These are phyloP conservation scores for Nicator chloris DNA, from an alignment of 2,113 vertebrate species.

Conservation along the genomic window DNA sequence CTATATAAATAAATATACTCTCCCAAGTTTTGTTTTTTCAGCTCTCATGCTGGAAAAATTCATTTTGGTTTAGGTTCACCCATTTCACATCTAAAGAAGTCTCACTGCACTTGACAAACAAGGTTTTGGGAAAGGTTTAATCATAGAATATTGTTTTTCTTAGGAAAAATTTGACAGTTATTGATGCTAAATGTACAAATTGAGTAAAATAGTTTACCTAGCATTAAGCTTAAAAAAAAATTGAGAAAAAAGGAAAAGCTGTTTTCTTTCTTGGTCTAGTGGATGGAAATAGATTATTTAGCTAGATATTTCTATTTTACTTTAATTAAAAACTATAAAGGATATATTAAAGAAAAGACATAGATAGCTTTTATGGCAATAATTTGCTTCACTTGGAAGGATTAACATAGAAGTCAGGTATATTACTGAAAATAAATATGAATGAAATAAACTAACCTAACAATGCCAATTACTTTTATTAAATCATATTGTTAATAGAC, in stretches of 20 bases:
- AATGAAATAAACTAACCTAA: background rate
- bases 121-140: background rate
- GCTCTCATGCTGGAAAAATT: background rate
- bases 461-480: background rate
- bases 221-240: background rate
- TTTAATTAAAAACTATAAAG: background rate
- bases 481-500: background rate
- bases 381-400: background rate
- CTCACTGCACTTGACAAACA: background rate
- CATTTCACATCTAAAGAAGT: background rate
- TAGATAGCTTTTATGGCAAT: background rate
- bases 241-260: rapidly evolving
- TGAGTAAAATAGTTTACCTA: background rate
- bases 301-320: background rate
- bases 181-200: background rate
- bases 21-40: background rate
- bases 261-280: background rate
- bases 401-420: background rate
- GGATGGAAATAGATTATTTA: background rate
- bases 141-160: background rate
- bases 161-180: background rate
- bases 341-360: background rate
- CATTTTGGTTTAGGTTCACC: background rate
- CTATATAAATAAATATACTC: background rate
- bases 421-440: background rate